Base-by-base conservation (phyloP, 2,113 vertebrate genomes). In the Hippocampus abdominalis region DNA sequence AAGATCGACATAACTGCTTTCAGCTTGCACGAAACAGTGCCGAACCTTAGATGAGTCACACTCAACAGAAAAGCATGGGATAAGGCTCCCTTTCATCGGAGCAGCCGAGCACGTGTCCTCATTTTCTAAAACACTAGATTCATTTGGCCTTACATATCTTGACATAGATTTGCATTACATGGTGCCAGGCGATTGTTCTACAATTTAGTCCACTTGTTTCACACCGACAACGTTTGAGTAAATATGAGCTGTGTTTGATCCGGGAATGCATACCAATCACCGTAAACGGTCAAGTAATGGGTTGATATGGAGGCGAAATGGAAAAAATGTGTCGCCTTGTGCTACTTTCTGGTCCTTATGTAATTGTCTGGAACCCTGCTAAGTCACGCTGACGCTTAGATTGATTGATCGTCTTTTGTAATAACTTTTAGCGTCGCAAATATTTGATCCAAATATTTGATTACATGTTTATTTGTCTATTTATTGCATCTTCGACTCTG, bases 341-440 rank as follows among this genome's bases (percentile, higher is more conserved):
- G 63, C 64, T 61, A 13, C 36, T 64, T 68, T 64, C 40, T 77
- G 70, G 51, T 61, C n/a, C 77, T 89, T 89, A 73, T 84, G 63
- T 81, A 86, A 90, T 68, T 49, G 46, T 70, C 51, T 61, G 70
- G 72, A 62, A 85, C 4, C n/a, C 2, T 32, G 57, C 27, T 32
- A 27, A 60, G 27, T 60, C 57, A 32, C 57, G 27, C 16, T 60
- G 16, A 59, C 25, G n/a, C 25, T 25, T 13, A 57, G 51, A 11
- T 8, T 3, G 42, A 42, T 40, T 53, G 49, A 21, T n/a, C 2
- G 54, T 12, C 25, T 57, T 57, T 4, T 15, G 27, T 7, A 16
- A 27, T 57, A 4, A 57, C 8, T 12, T 25, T 23, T 9, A 56
- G 23, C n/a, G 3, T 1, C 23, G 53, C 9, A 56, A 56, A 56